These are phyloP conservation scores for Apogon hyalosoma DNA, from an alignment of 2,797 vertebrate genomes.

Conservation along the genomic window DNA sequence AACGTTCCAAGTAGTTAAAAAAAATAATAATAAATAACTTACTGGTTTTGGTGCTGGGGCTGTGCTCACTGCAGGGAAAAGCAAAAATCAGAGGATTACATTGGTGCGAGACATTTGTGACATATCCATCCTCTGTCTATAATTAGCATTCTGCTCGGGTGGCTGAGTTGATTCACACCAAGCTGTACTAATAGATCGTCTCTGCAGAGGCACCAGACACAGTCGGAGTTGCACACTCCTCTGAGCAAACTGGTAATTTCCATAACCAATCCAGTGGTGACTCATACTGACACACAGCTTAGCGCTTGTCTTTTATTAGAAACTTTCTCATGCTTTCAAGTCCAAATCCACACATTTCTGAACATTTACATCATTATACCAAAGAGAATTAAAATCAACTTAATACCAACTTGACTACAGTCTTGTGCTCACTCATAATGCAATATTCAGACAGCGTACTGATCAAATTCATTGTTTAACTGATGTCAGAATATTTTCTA, in stretches of 20 bases:
- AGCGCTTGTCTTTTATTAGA: slow-evolving; percentile 43
- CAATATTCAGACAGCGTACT: not conserved
- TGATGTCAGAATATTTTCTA: not conserved
- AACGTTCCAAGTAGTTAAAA: not conserved
- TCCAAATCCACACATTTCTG: slow-evolving; percentile 26
- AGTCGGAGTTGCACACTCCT: slow-evolving; percentile 39
- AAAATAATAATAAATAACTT: slow-evolving; percentile 66
- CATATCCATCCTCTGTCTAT: slow-evolving; percentile 31
- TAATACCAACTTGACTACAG: not conserved
- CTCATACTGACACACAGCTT: slow-evolving; percentile 51
- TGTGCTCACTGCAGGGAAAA: slow-evolving; percentile 91
- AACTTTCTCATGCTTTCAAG: slow-evolving; percentile 21
- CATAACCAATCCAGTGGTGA: slow-evolving; percentile 64
- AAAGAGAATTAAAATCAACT: slow-evolving; percentile 1
- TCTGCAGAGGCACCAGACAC: slow-evolving; percentile 33
- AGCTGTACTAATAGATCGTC: slow-evolving; percentile 52
- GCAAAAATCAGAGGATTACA: slow-evolving; percentile 40
- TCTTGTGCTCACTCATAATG: not conserved
- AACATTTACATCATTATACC: slow-evolving; percentile 3
- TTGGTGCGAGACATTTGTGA: slow-evolving; percentile 28
- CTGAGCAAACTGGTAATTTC: slow-evolving; percentile 55
- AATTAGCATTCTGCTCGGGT: slow-evolving; percentile 56
- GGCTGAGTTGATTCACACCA: slow-evolving; percentile 51
- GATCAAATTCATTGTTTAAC: not conserved
- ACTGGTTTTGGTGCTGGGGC: slow-evolving; percentile 95